A percentile compares a stretch with the other conserved stretches of the same genome.
These are phyloP conservation scores for Tubulanus polymorphus DNA, from an alignment of 2,888 invertebrate species.

Conservation along the genomic window DNA sequence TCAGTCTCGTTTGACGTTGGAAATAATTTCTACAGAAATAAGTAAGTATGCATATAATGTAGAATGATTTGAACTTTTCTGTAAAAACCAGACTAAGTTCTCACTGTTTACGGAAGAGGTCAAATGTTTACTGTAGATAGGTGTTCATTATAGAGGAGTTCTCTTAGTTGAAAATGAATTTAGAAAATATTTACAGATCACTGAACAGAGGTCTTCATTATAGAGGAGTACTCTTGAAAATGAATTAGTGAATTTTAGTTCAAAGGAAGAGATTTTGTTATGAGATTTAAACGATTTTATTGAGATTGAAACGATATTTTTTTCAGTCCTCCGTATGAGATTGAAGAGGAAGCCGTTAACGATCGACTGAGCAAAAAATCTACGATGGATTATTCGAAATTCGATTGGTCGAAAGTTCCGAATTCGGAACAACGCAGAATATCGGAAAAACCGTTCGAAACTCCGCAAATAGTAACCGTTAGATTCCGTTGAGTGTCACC, in stretches of 20 bases:
- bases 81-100: too few relatives aligned
- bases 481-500: conserved; percentile 10
- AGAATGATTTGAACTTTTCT: too few relatives aligned
- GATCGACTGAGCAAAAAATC: conserved; percentile 37
- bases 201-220: not conserved
- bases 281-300: not conserved
- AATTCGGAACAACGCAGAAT: conserved; percentile 33
- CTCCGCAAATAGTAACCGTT: conserved; percentile 38
- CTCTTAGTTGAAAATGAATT: too few relatives aligned
- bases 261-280: too few relatives aligned
- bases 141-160: too few relatives aligned
- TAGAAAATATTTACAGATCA: not conserved
- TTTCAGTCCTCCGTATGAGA: conserved; percentile 26
- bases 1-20: conserved; percentile 33
- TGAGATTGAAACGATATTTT: too few relatives aligned
- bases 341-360: conserved; percentile 39
- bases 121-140: too few relatives aligned
- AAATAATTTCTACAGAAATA: conserved; percentile 38
- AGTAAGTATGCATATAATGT: conserved; percentile 28
- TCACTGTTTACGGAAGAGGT: too few relatives aligned
- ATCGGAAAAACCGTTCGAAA: conserved; percentile 31
- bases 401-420: conserved; percentile 48
- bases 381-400: conserved; percentile 38
- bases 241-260: too few relatives aligned
- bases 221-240: too few relatives aligned